phyloP scores from a whole-genome alignment of 2,888 invertebrate species.

The Shargacucullia verbasci region DNA sequence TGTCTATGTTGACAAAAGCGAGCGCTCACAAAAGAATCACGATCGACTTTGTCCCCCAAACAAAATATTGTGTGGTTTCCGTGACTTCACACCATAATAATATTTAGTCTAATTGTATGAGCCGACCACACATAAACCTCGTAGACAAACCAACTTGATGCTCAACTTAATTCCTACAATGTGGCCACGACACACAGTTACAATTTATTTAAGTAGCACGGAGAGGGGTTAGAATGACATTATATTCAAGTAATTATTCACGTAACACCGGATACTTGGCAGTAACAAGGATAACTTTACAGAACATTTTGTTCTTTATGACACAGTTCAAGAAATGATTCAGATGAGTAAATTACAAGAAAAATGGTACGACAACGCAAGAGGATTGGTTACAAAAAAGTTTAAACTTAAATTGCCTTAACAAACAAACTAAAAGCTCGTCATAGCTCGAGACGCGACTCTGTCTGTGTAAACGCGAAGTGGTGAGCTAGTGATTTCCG shows the following conservation, averaged over 20 bases:
- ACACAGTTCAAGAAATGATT: conserved; percentile 8
- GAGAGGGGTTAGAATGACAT: conserved; percentile 14
- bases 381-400: not conserved
- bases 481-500: conserved; percentile 13
- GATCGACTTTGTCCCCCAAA: conserved; percentile 52
- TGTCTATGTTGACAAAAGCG: conserved; percentile 74
- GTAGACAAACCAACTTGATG: conserved; percentile 29
- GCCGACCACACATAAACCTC: conserved; percentile 49
- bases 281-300: conserved; percentile 18
- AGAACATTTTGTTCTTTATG: conserved; percentile 11
- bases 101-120: conserved; percentile 61
- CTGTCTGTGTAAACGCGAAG: conserved; percentile 5
- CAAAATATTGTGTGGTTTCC: conserved; percentile 66
- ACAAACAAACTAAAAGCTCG: conserved; percentile 26
- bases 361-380: not conserved
- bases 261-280: conserved; percentile 25
- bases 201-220: conserved; percentile 31
- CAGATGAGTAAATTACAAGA: conserved; percentile 10
- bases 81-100: conserved; percentile 63
- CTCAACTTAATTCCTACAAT: conserved; percentile 47
- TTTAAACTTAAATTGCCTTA: conserved; percentile 13
- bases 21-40: conserved; percentile 70
- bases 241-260: conserved; percentile 31
- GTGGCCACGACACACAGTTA: conserved; percentile 30
- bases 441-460: conserved; percentile 10